A percentile compares a stretch with the other conserved stretches of the same genome.
Evolutionary conservation across 2,113 vertebrate species (phyloP).

Genomic region (Synodontis membranacea): DNA sequence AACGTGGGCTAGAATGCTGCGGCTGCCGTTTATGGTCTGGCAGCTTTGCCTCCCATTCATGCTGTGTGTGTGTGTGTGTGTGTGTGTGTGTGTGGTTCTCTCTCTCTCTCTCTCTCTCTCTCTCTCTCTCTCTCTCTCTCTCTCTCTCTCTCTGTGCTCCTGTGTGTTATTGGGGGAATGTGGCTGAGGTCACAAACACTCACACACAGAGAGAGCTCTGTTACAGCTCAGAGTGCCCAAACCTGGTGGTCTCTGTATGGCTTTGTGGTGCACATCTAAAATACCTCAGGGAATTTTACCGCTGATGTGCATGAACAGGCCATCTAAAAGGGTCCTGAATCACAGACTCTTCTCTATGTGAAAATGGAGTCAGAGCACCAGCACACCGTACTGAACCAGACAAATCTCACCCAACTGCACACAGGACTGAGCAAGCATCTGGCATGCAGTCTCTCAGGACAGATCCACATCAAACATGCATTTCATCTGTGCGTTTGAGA

Average conservation of each 20-base stretch:
- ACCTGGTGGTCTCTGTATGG: not conserved
- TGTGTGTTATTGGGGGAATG: slow-evolving; percentile 13
- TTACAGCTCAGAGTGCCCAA: not conserved
- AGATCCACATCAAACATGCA: not conserved
- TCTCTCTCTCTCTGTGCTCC: too few relatives aligned
- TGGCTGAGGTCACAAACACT: not conserved
- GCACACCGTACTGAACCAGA: slow-evolving; percentile 23
- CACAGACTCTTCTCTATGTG: not conserved
- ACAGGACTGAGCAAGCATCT: slow-evolving; percentile 20
- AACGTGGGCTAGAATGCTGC: slow-evolving; percentile 72
- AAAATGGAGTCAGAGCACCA: slow-evolving; percentile 2
- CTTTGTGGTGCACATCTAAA: not conserved
- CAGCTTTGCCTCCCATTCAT: slow-evolving; percentile 69
- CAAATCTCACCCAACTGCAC: slow-evolving; percentile 27
- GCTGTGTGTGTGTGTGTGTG: slow-evolving; percentile 57
- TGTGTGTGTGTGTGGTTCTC: slow-evolving; percentile 14
- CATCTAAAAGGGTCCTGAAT: not conserved
- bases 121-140: too few relatives aligned
- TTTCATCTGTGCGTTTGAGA: not conserved
- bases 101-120: too few relatives aligned
- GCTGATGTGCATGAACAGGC: not conserved
- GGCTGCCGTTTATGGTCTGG: slow-evolving; percentile 68
- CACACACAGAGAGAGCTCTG: not conserved
- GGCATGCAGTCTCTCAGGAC: slow-evolving; percentile 19
- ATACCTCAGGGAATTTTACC: not conserved